Evolutionary conservation across 2,113 vertebrate species (phyloP).

Genomic region (Charadrius vociferus): DNA sequence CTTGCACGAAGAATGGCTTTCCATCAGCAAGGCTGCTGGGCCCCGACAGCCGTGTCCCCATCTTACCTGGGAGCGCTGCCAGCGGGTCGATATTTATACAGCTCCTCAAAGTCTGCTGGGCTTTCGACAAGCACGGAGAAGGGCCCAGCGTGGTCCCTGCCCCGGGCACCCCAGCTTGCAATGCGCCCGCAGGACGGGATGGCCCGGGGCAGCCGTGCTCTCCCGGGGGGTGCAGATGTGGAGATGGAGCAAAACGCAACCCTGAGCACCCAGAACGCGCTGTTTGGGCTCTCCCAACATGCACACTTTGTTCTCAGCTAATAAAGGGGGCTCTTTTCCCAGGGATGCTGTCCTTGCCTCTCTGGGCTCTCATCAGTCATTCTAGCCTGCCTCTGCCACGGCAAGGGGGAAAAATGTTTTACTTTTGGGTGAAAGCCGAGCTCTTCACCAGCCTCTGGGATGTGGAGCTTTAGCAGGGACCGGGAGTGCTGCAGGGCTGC

Average conservation of each 20-base stretch:
- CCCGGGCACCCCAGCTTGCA: accelerated
- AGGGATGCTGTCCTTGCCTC: background rate
- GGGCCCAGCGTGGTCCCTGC: background rate
- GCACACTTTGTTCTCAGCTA: background rate
- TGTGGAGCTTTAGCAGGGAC: background rate
- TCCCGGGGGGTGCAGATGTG: background rate
- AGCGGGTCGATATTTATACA: background rate
- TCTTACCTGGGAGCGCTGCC: background rate
- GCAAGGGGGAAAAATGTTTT: background rate
- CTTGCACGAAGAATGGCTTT: background rate
- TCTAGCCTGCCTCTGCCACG: background rate
- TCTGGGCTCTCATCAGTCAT: background rate
- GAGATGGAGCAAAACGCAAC: accelerated
- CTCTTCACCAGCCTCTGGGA: background rate
- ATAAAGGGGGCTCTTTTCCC: background rate
- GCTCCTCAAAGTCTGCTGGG: background rate
- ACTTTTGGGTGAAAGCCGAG: background rate
- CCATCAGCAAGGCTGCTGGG: background rate
- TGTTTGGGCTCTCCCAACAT: background rate
- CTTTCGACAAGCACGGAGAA: background rate
- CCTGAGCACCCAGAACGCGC: accelerated
- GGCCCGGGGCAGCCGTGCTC: background rate
- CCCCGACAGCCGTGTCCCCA: background rate
- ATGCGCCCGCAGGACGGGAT: accelerated
- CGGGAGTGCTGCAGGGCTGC: background rate